Evolutionary conservation across 2,797 vertebrate genomes (phyloP).

Genomic region (Pantherophis vulpinus): DNA sequence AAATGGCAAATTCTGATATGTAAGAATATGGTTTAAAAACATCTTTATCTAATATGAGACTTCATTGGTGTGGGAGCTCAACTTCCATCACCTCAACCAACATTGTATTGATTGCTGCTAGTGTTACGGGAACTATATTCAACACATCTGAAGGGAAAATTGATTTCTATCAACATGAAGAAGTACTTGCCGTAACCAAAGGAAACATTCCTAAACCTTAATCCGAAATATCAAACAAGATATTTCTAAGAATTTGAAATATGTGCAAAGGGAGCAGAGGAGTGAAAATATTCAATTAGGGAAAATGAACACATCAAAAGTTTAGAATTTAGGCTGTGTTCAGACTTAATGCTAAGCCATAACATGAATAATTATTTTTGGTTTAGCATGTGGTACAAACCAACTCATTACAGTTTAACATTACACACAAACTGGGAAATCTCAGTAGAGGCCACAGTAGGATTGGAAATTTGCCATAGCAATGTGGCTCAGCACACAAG

Average conservation of each 20-base stretch:
- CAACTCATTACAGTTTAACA: background rate
- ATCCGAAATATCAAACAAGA: background rate
- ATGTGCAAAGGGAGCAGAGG: background rate
- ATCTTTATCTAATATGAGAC: background rate
- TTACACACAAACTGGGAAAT: background rate
- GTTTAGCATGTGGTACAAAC: background rate
- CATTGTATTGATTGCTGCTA: background rate
- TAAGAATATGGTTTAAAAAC: constrained; percentile 37
- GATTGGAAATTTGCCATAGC: background rate
- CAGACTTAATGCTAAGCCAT: background rate
- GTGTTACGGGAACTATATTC: background rate
- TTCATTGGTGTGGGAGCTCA: background rate
- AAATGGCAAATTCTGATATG: constrained; percentile 38
- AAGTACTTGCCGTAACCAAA: background rate
- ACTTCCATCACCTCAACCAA: background rate
- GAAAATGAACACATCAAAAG: background rate
- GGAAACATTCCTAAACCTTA: background rate
- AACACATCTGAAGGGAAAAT: background rate
- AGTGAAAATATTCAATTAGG: background rate
- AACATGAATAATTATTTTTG: background rate
- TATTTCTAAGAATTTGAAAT: background rate
- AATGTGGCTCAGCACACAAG: background rate
- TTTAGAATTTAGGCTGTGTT: background rate
- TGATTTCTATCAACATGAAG: background rate
- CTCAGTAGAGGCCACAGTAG: background rate